Base-by-base conservation (phyloP, 2,888 invertebrate genomes). In the Lasius fuliginosus region DNA sequence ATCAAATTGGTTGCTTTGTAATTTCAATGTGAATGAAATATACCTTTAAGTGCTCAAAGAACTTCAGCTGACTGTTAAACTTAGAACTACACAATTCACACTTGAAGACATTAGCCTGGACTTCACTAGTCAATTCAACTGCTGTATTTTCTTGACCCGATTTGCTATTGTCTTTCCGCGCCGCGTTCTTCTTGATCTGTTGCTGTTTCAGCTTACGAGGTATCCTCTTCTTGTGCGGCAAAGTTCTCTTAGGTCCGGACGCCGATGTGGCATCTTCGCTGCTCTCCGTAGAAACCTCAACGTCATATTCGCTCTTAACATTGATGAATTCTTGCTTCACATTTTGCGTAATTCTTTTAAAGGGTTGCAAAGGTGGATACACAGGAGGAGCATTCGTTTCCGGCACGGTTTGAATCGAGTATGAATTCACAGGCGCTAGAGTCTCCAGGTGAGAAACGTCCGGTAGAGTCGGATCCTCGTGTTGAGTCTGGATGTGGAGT, bases 141-240 rank as follows among this genome's bases (percentile, higher is more conserved):
- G 88, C 65, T 12, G 79, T 64, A 49, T 86, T 79, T 11, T 92
- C 92, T 27, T 92, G 90, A 84, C 86, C 87, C n/a, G 76, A 82
- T 83, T 92, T 92, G 53, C 58, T 74, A 18, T 68, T 89, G 23
- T 95, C 94, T 58, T 94, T 94, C 46, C 88, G 91, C 42, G 90
- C 86, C 0, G 91, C 75, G 62, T 74, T 90, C 56, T 91, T 94
- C 65, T 93, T 95, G 0, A 91, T 94, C 53, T 93, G 92, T 8
- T 93, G 92, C 3, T 95, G 96, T 91, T 97, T 97, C 30, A 98
- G 95, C 91, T 98, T 98, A 82, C 97, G 96, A 0, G 98, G 97
- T 89, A 98, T 98, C 83, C 98, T 96, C 94, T 98, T 98, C 94
- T 98, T 98, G 93, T 98, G 98, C 0, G 98, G 98, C 83, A 98